Percentiles rank a stretch among this genome's conserved stretches.
Evolutionary conservation across 2,113 vertebrate species (phyloP).

Genomic region (Chamaetylas fuelleborni): DNA sequence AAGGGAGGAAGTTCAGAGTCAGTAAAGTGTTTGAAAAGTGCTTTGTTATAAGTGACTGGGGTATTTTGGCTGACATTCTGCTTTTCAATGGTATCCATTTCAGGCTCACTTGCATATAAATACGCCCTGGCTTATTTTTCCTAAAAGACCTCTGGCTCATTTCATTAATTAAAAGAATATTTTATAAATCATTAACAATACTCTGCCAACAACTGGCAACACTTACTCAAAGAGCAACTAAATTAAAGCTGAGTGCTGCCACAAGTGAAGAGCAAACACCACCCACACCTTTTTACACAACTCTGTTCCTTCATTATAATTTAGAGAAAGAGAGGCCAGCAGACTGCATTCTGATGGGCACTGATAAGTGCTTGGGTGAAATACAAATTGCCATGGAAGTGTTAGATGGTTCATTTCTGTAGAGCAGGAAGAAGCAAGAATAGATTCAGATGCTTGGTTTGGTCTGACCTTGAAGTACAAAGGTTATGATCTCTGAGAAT

Average conservation of each 20-base stretch:
- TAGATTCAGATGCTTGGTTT: neutral
- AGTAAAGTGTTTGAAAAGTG: neutral
- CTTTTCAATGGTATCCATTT: neutral
- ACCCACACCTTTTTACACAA: neutral
- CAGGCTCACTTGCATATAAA: constrained; percentile 16
- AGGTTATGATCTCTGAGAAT: neutral
- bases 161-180: constrained; percentile 46
- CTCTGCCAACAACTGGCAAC: neutral
- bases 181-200: constrained; percentile 17
- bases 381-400: neutral
- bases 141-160: neutral
- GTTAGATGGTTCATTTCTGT: neutral
- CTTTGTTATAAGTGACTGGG: neutral
- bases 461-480: neutral
- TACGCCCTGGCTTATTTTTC: neutral
- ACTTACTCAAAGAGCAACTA: neutral
- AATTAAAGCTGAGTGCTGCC: neutral
- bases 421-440: neutral
- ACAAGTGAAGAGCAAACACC: neutral
- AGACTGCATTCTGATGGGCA: neutral
- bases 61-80: constrained; percentile 20
- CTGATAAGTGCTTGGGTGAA: neutral
- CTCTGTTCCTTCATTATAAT: neutral
- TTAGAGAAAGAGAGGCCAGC: neutral
- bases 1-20: constrained; percentile 1